Base-by-base conservation (phyloP, 1,140 invertebrate genomes). In the Ips typographus region DNA sequence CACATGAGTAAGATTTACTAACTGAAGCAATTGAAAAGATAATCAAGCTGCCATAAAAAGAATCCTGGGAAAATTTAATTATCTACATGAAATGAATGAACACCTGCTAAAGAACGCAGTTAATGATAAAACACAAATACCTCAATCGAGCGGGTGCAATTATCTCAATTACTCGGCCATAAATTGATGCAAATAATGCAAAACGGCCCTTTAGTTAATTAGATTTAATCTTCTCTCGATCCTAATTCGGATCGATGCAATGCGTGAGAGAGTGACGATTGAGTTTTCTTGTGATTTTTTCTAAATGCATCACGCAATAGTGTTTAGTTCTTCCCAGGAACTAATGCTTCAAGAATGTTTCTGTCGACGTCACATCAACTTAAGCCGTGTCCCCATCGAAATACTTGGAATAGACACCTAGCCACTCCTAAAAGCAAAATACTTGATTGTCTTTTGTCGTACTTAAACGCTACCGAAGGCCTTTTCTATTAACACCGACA, bases 91-190 rank as follows among this genome's bases (percentile, higher is more conserved):
- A 57, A 65, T 57, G 47, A 64, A 2, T 38, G 47, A 47, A 65
- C 64, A 65, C 64, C 64, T 65, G 64, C 51, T 64, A 3, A 42
- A 64, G n/a, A 38, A 42, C 38, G n/a, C 62, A 40, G 6, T 4
- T 6, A 42, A 47, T 44, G 38, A 58, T 65, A 65, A 57, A 57
- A 65, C 58, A 47, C 42, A 58, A 57, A 65, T 65, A 57, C 64
- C 51, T 55, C 38, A 39, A 22, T 65, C 3, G 44, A 49, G 49
- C 49, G 56, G 55, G 55, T 47, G 53, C 42, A 65, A 65, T 65
- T 65, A 65, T 57, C 64, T 65, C 52, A 65, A 65, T 65, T 65
- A 58, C 64, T 8, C 7, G 36, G 38, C 64, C 41, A 65, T 65
- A 65, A 57, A 40, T 58, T 57, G 40, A 65, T 65, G 64, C 49